Conservation (phyloP, 2,888 invertebrate species). For the Nycteola revayana region DNA sequence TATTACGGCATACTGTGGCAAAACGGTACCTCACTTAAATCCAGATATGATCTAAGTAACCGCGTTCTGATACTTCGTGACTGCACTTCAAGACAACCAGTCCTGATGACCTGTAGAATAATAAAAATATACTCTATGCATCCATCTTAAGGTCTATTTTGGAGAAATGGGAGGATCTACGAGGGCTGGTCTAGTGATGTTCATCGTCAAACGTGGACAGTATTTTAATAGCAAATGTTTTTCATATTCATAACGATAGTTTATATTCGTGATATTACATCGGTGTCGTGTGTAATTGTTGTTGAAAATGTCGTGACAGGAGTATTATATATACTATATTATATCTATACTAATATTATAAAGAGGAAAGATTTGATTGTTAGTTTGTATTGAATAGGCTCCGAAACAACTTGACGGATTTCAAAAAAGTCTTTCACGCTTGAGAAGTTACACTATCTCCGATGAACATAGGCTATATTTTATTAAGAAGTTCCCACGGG, state of each 20-base stretch:
- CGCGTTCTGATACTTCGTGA: conserved; percentile 35
- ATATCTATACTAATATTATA: too few relatives aligned
- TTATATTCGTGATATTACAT: conserved; percentile 34
- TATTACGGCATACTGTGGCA: conserved; percentile 5
- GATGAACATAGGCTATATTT: too few relatives aligned
- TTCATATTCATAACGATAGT: conserved; percentile 32
- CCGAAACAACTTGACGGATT: too few relatives aligned
- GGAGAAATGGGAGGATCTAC: conserved; percentile 4
- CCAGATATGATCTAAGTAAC: conserved; percentile 41
- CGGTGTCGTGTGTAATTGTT: conserved; percentile 41
- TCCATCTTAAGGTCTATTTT: conserved; percentile 1
- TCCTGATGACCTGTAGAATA: conserved; percentile 10
- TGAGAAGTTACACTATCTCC: too few relatives aligned
- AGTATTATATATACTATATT: too few relatives aligned
- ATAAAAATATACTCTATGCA: conserved; percentile 6
- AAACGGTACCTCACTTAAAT: conserved; percentile 38
- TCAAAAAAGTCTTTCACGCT: too few relatives aligned
- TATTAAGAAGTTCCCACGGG: too few relatives aligned
- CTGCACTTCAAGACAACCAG: conserved; percentile 26
- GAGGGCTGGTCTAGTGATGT: conserved; percentile 8
- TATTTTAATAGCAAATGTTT: conserved; percentile 25
- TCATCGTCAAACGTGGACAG: conserved; percentile 22
- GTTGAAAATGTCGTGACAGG: conserved; percentile 33
- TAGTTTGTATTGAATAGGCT: too few relatives aligned
- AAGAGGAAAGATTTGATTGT: too few relatives aligned